A percentile compares a stretch with the other conserved stretches of the same genome.
Conservation (phyloP, 2,113 vertebrate genomes). For the Pleuronectes platessa region DNA sequence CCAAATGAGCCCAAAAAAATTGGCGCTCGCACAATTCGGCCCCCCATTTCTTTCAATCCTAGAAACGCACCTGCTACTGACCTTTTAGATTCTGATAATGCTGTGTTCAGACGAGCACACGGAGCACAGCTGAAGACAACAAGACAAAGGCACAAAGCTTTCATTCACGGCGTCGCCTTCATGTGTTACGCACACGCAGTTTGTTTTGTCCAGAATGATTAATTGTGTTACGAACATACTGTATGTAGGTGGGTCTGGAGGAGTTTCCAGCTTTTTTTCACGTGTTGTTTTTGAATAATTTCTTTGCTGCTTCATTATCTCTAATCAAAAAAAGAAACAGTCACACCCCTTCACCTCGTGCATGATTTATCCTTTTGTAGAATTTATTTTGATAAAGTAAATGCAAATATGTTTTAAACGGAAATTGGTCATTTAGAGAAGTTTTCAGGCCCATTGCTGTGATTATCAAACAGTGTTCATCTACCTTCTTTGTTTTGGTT, state of each 20-base stretch:
- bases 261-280: background rate
- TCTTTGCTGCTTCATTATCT: background rate
- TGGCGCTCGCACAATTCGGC: no score
- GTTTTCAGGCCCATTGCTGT: background rate
- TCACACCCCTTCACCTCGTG: no score
- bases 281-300: background rate
- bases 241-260: background rate
- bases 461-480: background rate
- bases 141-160: background rate
- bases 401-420: background rate
- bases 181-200: background rate
- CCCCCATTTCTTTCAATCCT: no score
- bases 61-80: no score
- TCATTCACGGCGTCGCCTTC: background rate
- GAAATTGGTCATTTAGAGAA: background rate
- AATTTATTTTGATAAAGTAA: no score
- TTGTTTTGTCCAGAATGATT: background rate
- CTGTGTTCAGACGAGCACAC: background rate
- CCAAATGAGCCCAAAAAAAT: no score
- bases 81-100: no score
- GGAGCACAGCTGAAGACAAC: background rate
- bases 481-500: background rate
- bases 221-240: background rate
- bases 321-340: no score
- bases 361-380: no score